phyloP scores from a whole-genome alignment of 2,888 invertebrate species.

The Ecliptopera silaceata region DNA sequence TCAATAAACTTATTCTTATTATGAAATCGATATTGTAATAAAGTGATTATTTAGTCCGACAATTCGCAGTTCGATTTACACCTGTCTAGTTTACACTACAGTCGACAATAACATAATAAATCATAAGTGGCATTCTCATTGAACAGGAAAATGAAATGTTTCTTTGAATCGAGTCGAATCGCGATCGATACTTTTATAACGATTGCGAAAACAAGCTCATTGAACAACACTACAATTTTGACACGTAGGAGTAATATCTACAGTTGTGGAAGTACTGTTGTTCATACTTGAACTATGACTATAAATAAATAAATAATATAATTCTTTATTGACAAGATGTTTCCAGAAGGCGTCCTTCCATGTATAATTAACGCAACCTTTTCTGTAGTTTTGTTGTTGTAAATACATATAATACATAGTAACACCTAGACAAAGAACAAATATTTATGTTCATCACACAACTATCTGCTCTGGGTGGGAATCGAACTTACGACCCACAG shows the following conservation, averaged over 20 bases:
- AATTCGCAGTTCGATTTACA: neutral
- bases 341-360: too few relatives aligned
- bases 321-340: too few relatives aligned
- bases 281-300: neutral
- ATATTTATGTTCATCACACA: too few relatives aligned
- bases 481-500: too few relatives aligned
- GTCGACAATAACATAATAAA: constrained; percentile 49
- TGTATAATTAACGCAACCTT: too few relatives aligned
- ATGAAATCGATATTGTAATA: neutral
- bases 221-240: constrained; percentile 20
- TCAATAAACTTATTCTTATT: neutral
- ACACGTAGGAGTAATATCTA: constrained; percentile 17
- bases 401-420: too few relatives aligned
- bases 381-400: too few relatives aligned
- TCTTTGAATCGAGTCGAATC: constrained; percentile 46
- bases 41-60: neutral
- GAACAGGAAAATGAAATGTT: constrained; percentile 74
- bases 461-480: too few relatives aligned
- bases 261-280: too few relatives aligned
- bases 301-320: too few relatives aligned
- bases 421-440: too few relatives aligned
- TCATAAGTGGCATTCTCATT: constrained; percentile 63
- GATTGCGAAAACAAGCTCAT: constrained; percentile 17
- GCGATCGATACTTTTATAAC: constrained; percentile 49
- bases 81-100: constrained; percentile 13